These are phyloP conservation scores for Cephalotes varians DNA, from an alignment of 2,888 invertebrate species.

Conservation along the genomic window DNA sequence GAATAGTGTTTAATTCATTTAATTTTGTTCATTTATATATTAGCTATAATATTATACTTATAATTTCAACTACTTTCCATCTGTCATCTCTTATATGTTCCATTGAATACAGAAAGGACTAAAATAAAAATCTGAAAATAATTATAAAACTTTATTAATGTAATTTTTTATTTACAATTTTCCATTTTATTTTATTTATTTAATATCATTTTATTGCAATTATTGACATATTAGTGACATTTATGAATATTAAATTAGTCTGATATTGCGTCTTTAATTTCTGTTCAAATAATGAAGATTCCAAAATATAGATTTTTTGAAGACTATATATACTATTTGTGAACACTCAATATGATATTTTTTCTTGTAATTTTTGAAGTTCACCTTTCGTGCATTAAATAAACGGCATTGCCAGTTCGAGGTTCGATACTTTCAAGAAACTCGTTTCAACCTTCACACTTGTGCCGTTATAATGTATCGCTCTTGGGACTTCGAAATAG, in stretches of 20 bases:
- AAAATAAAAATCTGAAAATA: neutral
- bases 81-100: neutral
- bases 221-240: neutral
- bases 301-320: neutral
- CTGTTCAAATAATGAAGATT: neutral
- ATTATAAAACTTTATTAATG: neutral
- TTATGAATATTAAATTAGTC: neutral
- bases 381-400: neutral
- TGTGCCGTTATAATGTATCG: conserved; percentile 39
- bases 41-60: too few species aligned
- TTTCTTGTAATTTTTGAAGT: neutral
- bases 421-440: neutral
- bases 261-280: neutral
- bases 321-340: neutral
- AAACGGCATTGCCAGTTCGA: neutral
- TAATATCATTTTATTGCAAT: neutral
- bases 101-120: neutral
- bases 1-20: neutral
- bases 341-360: neutral
- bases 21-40: neutral
- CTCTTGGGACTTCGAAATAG: conserved; percentile 10
- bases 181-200: neutral
- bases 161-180: neutral
- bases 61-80: neutral
- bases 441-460: conserved; percentile 12